phyloP scores from a whole-genome alignment of 2,888 invertebrate genomes.

The Lithosia quadra region DNA sequence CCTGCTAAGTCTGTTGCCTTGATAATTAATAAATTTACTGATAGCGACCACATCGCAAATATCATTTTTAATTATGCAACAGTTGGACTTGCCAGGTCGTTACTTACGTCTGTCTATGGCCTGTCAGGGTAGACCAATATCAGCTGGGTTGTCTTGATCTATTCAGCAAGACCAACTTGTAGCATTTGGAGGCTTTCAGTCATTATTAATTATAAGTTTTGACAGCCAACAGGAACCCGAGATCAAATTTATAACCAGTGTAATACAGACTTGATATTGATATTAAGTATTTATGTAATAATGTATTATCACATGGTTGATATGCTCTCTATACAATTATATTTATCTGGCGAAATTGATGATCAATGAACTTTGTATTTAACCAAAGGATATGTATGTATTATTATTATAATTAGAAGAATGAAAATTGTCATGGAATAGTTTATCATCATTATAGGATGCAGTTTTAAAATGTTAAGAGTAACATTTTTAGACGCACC shows the following conservation, averaged over 20 bases:
- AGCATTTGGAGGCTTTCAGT: slow-evolving; percentile 58
- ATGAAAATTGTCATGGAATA: slow-evolving; percentile 53
- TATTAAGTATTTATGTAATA: slow-evolving; percentile 38
- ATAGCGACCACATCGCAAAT: slow-evolving; percentile 21
- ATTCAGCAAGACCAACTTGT: slow-evolving; percentile 76
- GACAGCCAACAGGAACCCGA: slow-evolving; percentile 33
- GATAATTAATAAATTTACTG: slow-evolving; percentile 22
- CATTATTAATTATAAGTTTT: slow-evolving; percentile 28
- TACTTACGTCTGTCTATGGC: slow-evolving; percentile 32
- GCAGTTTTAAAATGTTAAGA: slow-evolving; percentile 63
- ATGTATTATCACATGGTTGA: slow-evolving; percentile 45
- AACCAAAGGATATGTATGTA: slow-evolving; percentile 51
- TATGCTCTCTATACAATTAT: slow-evolving; percentile 59
- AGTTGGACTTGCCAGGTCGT: slow-evolving; percentile 31
- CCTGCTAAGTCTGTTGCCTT: slow-evolving; percentile 42
- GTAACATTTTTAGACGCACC: slow-evolving; percentile 77
- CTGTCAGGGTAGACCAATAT: slow-evolving; percentile 47
- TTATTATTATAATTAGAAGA: slow-evolving; percentile 11
- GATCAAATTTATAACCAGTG: slow-evolving; percentile 42
- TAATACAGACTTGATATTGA: slow-evolving; percentile 44
- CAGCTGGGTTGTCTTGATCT: slow-evolving; percentile 80
- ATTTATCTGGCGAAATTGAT: slow-evolving; percentile 41
- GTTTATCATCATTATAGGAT: slow-evolving; percentile 53
- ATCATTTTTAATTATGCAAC: slow-evolving; percentile 7
- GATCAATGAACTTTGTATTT: slow-evolving; percentile 41